phyloP scores from a whole-genome alignment of 2,113 vertebrate species.

The Acrocephalus kingi region DNA sequence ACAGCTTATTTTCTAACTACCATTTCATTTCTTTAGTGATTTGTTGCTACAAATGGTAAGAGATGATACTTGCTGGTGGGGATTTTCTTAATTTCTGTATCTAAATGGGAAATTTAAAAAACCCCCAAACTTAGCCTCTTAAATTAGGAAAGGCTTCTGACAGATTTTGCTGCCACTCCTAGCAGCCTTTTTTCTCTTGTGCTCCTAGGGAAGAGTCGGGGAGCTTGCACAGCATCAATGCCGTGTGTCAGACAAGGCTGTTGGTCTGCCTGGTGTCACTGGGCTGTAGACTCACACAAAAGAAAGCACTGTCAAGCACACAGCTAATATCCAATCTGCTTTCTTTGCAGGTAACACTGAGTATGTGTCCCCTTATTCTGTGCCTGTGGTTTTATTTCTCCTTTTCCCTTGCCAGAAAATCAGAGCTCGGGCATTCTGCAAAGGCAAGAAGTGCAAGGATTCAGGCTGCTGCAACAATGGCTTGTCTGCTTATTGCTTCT shows the following conservation, averaged over 20 bases:
- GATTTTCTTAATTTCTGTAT: neutral
- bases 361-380: neutral
- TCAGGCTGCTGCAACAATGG: neutral
- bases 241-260: neutral
- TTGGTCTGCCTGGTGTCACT: neutral
- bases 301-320: neutral
- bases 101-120: neutral
- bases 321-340: neutral
- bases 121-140: neutral
- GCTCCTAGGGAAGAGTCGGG: neutral
- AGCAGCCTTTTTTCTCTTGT: neutral
- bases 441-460: neutral
- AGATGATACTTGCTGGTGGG: neutral
- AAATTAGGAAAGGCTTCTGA: neutral
- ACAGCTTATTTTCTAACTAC: neutral
- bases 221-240: fast-evolving
- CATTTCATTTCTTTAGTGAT: neutral
- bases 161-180: neutral
- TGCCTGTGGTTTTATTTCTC: neutral
- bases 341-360: neutral
- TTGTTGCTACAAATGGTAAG: neutral
- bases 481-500: neutral
- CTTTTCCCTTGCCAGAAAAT: neutral
- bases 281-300: neutral
- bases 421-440: neutral